Conservation (phyloP, 2,797 vertebrate genomes). For the Tauraco hartlaubi region DNA sequence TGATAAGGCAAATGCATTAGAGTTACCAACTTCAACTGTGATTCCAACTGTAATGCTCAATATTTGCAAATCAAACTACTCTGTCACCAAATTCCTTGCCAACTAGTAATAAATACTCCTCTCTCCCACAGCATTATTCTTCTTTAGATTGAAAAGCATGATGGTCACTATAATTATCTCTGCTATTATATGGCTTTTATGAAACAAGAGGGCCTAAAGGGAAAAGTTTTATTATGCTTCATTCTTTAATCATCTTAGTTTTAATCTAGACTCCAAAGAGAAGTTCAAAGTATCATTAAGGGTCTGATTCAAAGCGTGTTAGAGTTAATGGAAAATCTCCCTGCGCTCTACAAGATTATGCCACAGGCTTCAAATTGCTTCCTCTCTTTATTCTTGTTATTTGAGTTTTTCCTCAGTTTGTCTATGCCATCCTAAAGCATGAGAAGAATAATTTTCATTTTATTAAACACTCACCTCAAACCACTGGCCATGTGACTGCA, state of each 20-base stretch:
- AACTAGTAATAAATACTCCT: background rate
- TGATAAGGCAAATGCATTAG: background rate
- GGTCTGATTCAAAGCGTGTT: background rate
- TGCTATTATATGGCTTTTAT: background rate
- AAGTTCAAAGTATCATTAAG: background rate
- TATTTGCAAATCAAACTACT: background rate
- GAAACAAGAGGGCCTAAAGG: background rate
- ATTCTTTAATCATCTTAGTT: background rate
- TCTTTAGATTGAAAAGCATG: background rate
- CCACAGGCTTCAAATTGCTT: background rate
- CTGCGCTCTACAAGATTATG: background rate
- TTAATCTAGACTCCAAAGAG: background rate
- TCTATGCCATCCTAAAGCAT: background rate
- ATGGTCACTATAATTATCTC: background rate
- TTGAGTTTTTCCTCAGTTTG: background rate
- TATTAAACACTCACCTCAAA: slow-evolving; percentile 90
- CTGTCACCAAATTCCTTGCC: background rate
- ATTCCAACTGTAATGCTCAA: background rate
- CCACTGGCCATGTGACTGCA: slow-evolving; percentile 99
- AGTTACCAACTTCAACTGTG: background rate
- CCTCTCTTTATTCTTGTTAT: background rate
- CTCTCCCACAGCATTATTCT: background rate
- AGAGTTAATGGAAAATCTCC: background rate
- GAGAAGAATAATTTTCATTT: background rate
- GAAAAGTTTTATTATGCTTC: background rate